Base-by-base conservation (phyloP, 2,888 invertebrate species). In the Smittia sp. region DNA sequence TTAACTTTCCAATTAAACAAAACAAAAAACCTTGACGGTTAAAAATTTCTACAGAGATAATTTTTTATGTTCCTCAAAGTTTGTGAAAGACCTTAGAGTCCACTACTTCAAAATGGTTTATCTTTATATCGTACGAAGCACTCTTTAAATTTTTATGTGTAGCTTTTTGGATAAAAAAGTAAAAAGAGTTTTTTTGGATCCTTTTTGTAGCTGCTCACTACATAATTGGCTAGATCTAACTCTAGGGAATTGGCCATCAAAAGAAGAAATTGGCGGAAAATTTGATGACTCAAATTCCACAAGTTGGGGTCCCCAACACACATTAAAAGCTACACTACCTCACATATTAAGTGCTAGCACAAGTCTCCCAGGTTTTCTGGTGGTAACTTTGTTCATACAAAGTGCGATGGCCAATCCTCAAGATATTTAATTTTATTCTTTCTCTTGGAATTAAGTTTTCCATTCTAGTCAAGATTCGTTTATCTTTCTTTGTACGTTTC, bases 61-160 rank as follows among this genome's bases (percentile, higher is more conserved):
- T 32, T 32, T 38, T 11, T 25, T 68, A 15, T 68, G n/a, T 41
- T 38, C 18, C 46, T 32, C 32, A 32, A 32, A 32, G 32, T 20
- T 68, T 27, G 24, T 38, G 1, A 67, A 67, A 3, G 32, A 11
- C 22, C 25, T 39, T 4, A 41, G n/a, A 7, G 22, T 38, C 39
- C 13, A 20, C 41, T 46, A 39, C 41, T 52, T 46, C 46, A 39
- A 25, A 69, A 38, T 46, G 52, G 52, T 69, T 46, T 69, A 38
- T 38, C 46, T 69, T 46, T 52, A 46, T 38, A 38, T 38, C 38
- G 38, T 38, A 6, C 11, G n/a, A 11, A 46, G 46, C 46, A 46
- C 46, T 46, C 46, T 46, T 46, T 46, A 46, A 46, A 46, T 15
- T 46, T 46, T 46, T 46, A 46, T 46, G 46, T 46, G 46, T 46